These are phyloP conservation scores for Huso huso DNA, from an alignment of 2,797 vertebrate species.

Conservation along the genomic window DNA sequence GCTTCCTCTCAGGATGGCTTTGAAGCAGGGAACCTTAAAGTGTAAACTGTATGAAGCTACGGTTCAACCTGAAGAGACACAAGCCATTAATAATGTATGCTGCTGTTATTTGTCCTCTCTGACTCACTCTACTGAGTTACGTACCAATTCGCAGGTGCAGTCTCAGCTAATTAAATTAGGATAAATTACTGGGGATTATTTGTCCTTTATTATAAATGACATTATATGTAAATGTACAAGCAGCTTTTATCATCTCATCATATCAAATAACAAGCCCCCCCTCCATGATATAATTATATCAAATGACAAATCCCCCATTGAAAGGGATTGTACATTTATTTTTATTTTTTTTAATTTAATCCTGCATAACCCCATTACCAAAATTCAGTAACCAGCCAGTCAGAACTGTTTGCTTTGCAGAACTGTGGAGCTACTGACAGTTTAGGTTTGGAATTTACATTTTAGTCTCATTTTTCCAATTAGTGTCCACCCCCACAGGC, in stretches of 20 bases:
- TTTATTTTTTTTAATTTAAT: not conserved
- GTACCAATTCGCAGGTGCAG: slow-evolving; percentile 28
- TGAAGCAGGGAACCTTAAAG: slow-evolving; percentile 27
- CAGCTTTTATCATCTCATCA: slow-evolving; percentile 8
- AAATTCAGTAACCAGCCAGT: not conserved
- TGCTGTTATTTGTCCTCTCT: slow-evolving; percentile 41
- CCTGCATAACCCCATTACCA: not conserved
- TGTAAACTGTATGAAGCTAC: slow-evolving; percentile 42
- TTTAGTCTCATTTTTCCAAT: slow-evolving; percentile 50
- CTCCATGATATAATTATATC: not conserved
- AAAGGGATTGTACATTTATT: not conserved
- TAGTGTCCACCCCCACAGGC: slow-evolving; percentile 53
- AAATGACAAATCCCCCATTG: not conserved
- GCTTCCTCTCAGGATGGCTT: slow-evolving; percentile 27
- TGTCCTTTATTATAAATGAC: slow-evolving; percentile 23
- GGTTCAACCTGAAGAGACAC: slow-evolving; percentile 34
- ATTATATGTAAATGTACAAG: slow-evolving; percentile 21
- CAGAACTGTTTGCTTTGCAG: not conserved
- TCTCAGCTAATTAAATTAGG: slow-evolving; percentile 23
- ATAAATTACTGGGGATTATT: slow-evolving; percentile 34
- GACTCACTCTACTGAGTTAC: slow-evolving; percentile 35
- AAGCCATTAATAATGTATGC: slow-evolving; percentile 42
- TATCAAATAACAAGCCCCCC: slow-evolving; percentile 24
- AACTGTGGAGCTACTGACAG: not conserved
- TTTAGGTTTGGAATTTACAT: slow-evolving; percentile 33